Conservation (phyloP, 2,888 invertebrate species). For the Lordiphosa andalusiaca region DNA sequence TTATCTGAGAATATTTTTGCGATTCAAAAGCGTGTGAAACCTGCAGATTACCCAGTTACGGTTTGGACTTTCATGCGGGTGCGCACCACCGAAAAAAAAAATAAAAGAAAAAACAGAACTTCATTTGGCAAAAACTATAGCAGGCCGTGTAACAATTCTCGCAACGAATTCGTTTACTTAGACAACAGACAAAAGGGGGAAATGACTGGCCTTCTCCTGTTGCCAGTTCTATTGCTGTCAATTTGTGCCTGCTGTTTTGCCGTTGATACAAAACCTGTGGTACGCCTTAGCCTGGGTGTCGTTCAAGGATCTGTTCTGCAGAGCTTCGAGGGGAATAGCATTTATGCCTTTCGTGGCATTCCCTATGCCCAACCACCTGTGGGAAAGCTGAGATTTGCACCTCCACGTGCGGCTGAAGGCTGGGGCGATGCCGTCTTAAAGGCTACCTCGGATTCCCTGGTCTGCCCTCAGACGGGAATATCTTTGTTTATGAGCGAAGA, state of each 20-base stretch:
- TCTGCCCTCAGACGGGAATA: slow-evolving; percentile 71
- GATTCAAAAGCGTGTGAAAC: slow-evolving; percentile 29
- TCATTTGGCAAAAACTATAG: too few relatives aligned
- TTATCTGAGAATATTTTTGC: too few relatives aligned
- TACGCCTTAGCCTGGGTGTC: slow-evolving; percentile 73
- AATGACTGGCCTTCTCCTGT: too few relatives aligned
- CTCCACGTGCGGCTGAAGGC: slow-evolving; percentile 52
- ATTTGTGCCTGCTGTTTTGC: too few relatives aligned
- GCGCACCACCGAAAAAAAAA: slow-evolving; percentile 13
- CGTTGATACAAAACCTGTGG: slow-evolving; percentile 22
- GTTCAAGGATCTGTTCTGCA: slow-evolving; percentile 79
- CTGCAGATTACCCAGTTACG: slow-evolving; percentile 19
- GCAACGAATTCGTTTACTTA: too few relatives aligned
- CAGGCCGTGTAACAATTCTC: too few relatives aligned
- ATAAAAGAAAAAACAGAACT: too few relatives aligned
- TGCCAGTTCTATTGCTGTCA: too few relatives aligned
- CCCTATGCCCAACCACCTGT: slow-evolving; percentile 78
- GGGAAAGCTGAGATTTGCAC: slow-evolving; percentile 79
- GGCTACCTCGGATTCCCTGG: slow-evolving; percentile 79
- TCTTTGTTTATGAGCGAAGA: slow-evolving; percentile 82
- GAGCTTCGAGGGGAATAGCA: slow-evolving; percentile 77
- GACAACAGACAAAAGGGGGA: too few relatives aligned
- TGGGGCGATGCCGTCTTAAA: slow-evolving; percentile 77
- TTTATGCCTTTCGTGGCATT: slow-evolving; percentile 80
- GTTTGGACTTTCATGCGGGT: slow-evolving; percentile 28